phyloP scores from a whole-genome alignment of 2,888 invertebrate species.

The Amaurobius ferox region DNA sequence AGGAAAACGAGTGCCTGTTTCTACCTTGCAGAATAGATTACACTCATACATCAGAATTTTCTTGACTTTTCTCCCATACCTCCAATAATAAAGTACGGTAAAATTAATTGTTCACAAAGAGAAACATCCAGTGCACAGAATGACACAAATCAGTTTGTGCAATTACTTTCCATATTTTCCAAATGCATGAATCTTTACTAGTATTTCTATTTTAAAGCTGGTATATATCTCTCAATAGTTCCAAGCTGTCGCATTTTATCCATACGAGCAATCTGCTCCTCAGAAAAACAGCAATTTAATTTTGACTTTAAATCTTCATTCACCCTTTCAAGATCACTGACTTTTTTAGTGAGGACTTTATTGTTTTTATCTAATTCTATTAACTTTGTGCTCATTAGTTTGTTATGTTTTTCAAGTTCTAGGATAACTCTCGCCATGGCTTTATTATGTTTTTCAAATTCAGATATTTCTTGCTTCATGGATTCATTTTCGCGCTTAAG shows the following conservation, averaged over 20 bases:
- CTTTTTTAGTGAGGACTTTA: conserved; percentile 53
- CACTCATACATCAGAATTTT: too few species aligned
- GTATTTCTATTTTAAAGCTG: conserved; percentile 43
- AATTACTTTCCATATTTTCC: background rate
- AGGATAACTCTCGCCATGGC: conserved; percentile 61
- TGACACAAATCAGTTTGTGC: background rate
- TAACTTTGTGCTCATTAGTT: conserved; percentile 51
- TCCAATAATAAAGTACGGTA: too few species aligned
- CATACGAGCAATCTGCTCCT: conserved; percentile 57
- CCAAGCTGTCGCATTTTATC: conserved; percentile 62
- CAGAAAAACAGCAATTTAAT: conserved; percentile 60
- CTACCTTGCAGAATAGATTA: too few species aligned
- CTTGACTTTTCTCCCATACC: too few species aligned
- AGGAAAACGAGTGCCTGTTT: too few species aligned
- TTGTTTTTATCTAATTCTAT: conserved; percentile 57
- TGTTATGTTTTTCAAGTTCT: conserved; percentile 63
- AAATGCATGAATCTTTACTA: background rate
- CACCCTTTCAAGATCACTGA: conserved; percentile 47
- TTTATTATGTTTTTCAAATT: conserved; percentile 64
- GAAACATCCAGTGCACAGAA: background rate
- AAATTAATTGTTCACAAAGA: background rate
- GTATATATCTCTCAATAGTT: conserved; percentile 60
- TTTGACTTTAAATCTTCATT: conserved; percentile 57
- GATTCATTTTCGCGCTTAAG: conserved; percentile 46
- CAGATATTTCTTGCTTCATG: conserved; percentile 57